Percentiles rank a stretch among this genome's conserved stretches.
Conservation (phyloP, 1,140 invertebrate species). For the Aphelinus certus region DNA sequence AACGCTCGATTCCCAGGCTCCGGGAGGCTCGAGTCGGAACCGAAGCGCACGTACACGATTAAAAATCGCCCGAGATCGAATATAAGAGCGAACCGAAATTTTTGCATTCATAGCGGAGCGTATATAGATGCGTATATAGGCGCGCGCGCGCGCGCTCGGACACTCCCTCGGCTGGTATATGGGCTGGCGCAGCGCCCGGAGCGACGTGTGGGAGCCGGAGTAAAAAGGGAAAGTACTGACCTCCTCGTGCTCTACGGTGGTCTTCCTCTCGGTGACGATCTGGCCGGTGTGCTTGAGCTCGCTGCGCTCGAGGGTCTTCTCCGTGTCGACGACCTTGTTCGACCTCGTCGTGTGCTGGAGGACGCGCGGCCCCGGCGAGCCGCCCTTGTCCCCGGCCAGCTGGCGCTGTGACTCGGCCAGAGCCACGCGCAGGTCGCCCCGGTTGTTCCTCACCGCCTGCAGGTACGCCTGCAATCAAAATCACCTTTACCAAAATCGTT, state of each 20-base stretch:
- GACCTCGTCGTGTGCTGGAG: constrained; percentile 80
- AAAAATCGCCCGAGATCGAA: too few relatives aligned
- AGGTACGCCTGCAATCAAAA: constrained; percentile 72
- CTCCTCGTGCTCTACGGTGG: constrained; percentile 84
- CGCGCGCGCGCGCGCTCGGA: too few relatives aligned
- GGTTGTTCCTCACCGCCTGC: constrained; percentile 74
- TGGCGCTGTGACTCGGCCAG: constrained; percentile 71
- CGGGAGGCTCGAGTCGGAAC: too few relatives aligned
- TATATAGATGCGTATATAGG: neutral
- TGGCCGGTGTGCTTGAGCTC: constrained; percentile 80
- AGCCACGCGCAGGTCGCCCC: constrained; percentile 74
- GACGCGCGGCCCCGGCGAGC: constrained; percentile 75
- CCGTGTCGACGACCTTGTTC: constrained; percentile 83
- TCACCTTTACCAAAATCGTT: too few relatives aligned
- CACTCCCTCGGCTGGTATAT: too few relatives aligned
- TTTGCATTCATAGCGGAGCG: too few relatives aligned
- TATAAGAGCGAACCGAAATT: too few relatives aligned
- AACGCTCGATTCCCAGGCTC: too few relatives aligned
- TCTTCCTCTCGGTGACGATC: constrained; percentile 83
- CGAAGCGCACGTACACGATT: too few relatives aligned
- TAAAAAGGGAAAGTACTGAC: constrained; percentile 47
- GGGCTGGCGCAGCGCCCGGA: too few relatives aligned
- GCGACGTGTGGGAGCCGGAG: neutral
- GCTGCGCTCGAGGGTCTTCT: constrained; percentile 76
- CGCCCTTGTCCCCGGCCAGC: constrained; percentile 70